Base-by-base conservation (phyloP, 37 sponge, comb jelly and placozoan genomes). In the Dysidea cf. avara region DNA sequence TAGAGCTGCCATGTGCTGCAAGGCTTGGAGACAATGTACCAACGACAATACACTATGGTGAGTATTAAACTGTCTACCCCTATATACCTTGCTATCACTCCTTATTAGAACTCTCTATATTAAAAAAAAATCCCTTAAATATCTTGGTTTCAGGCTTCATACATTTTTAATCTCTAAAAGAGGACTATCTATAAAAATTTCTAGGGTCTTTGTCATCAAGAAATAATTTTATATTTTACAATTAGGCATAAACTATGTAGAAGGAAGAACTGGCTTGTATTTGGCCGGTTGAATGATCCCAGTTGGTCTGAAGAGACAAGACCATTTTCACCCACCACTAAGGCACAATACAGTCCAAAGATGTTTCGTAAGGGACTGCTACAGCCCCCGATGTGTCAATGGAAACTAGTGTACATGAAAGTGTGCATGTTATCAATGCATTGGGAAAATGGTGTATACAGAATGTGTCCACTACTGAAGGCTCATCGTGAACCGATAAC, bases 361-460 rank as follows among this genome's bases (percentile, higher is more conserved):
- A 9, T 16, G 2, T 2, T 49, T 29, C 37, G 30, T 51, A 32
- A 4, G 24, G 32, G 16, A 22, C 50, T 29, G 4, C 46, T 43
- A 13, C 66, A 47, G 17, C 68, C 68, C 1, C 39, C 66, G 34
- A 13, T 61, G 12, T 86, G 81, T 36, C 68, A 73, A 0, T 94
- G 95, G 95, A 90, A 86, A 59, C 30, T 25, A 36, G 85, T 83
- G 1, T 94, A 86, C 53, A 64, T 79, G 50, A 66, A 81, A 22
- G 92, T 84, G 1, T 18, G 69, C 36, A 57, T 48, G 28, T 69
- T 94, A n/a, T 20, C 75, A 14, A 32, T 31, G 29, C 82, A 94
- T 61, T 94, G 95, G 95, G 68, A 31, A 21, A 32, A 47, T 16
- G 95, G 95, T 7, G 46, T 66, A 16, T 90, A 94, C 61, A 49